phyloP scores from a whole-genome alignment of 2,797 vertebrate genomes.

The Poeciliopsis infans region DNA sequence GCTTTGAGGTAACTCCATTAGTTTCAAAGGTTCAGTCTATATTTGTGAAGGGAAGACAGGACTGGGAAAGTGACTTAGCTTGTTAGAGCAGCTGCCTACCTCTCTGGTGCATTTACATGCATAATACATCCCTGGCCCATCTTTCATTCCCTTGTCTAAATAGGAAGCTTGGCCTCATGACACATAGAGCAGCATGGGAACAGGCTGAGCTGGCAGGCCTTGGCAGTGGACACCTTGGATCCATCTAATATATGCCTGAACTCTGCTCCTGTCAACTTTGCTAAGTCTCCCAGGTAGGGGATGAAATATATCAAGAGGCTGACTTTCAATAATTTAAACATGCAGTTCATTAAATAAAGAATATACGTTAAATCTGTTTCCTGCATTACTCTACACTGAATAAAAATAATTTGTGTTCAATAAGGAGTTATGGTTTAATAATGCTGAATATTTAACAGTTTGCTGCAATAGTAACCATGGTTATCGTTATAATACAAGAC shows the following conservation, averaged over 20 bases:
- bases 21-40: constrained; percentile 30
- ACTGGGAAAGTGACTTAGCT: constrained; percentile 53
- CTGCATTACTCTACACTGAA: not conserved
- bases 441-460: not conserved
- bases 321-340: constrained; percentile 18
- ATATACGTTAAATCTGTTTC: not conserved
- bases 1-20: constrained; percentile 6
- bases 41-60: constrained; percentile 36
- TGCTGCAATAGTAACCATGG: constrained; percentile 11
- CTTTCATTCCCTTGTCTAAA: constrained; percentile 72
- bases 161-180: constrained; percentile 57
- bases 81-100: constrained; percentile 59
- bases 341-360: constrained; percentile 4
- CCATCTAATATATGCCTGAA: constrained; percentile 61
- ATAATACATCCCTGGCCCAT: constrained; percentile 67
- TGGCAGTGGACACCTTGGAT: constrained; percentile 67
- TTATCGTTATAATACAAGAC: constrained; percentile 3
- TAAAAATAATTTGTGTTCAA: not conserved
- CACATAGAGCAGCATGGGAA: constrained; percentile 57
- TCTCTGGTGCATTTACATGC: constrained; percentile 64
- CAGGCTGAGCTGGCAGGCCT: constrained; percentile 55
- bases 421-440: not conserved
- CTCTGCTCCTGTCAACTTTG: constrained; percentile 62
- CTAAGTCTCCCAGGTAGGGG: constrained; percentile 35
- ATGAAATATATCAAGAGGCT: constrained; percentile 32